phyloP scores from a whole-genome alignment of 2,113 vertebrate species.

The Megaceryle maxima region DNA sequence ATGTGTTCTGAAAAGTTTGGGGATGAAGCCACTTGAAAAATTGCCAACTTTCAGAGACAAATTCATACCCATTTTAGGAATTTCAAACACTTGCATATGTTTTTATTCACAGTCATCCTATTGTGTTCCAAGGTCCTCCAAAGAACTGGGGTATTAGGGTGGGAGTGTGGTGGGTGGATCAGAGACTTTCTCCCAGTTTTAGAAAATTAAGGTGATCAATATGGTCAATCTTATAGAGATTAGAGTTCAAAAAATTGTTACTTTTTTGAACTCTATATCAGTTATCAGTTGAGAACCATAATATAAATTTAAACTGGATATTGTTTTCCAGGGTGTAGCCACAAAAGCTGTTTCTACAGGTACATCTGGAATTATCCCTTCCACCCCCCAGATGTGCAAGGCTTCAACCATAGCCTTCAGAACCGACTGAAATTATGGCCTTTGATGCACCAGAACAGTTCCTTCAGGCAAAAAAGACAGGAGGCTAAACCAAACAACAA shows the following conservation, averaged over 20 bases:
- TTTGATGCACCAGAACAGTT: background rate
- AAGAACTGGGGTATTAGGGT: background rate
- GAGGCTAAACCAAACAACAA: background rate
- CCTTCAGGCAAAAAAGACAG: background rate
- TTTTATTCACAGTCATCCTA: background rate
- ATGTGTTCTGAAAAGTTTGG: background rate
- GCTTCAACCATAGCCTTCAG: background rate
- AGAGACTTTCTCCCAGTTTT: background rate
- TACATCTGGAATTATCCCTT: background rate
- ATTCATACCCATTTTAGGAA: slow-evolving; percentile 1
- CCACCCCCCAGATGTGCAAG: background rate
- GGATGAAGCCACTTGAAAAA: background rate
- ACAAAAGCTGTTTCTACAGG: background rate
- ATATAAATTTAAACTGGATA: background rate
- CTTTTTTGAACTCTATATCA: too few species aligned
- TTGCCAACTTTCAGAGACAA: background rate
- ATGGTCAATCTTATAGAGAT: background rate
- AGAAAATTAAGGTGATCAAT: background rate
- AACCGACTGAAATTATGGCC: background rate
- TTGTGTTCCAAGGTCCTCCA: background rate
- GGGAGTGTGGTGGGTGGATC: background rate
- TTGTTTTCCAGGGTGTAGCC: background rate
- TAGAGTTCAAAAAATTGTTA: background rate
- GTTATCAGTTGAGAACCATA: background rate
- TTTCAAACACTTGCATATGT: background rate